Evolutionary conservation across 2,888 invertebrate species (phyloP).

Genomic region (Neoscelio sp.): DNA sequence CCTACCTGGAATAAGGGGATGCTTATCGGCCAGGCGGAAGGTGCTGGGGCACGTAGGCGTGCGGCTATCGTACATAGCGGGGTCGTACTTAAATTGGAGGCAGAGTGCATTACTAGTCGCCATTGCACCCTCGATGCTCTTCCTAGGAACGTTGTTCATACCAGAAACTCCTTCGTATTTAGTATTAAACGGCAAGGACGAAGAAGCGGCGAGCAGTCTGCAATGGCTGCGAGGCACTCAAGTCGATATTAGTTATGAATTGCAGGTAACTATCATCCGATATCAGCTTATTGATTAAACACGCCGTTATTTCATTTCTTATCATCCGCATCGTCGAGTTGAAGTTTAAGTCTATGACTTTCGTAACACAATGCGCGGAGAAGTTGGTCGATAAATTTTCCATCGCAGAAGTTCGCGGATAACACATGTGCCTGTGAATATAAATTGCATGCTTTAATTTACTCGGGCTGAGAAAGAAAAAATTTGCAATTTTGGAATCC

Average conservation of each 20-base stretch:
- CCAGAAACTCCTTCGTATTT: slow-evolving; percentile 96
- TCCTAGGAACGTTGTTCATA: slow-evolving; percentile 90
- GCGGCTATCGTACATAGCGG: slow-evolving; percentile 92
- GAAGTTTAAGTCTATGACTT: slow-evolving; percentile 11
- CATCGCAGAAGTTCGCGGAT: too few relatives aligned
- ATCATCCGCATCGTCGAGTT: slow-evolving; percentile 5
- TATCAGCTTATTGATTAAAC: slow-evolving; percentile 56
- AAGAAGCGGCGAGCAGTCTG: slow-evolving; percentile 88
- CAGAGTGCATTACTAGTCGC: slow-evolving; percentile 92
- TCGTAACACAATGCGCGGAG: slow-evolving; percentile 3
- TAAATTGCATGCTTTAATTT: too few relatives aligned
- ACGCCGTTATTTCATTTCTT: slow-evolving; percentile 9
- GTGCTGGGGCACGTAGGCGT: slow-evolving; percentile 94
- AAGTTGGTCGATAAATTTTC: slow-evolving; percentile 19
- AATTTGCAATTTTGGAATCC: too few relatives aligned
- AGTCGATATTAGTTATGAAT: slow-evolving; percentile 90
- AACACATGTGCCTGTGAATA: too few relatives aligned
- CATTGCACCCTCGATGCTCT: slow-evolving; percentile 90
- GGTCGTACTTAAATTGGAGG: slow-evolving; percentile 93
- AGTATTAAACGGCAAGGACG: slow-evolving; percentile 90
- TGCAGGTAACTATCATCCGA: slow-evolving; percentile 80
- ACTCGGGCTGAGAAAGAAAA: too few relatives aligned
- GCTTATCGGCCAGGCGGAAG: slow-evolving; percentile 93
- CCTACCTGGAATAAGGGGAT: too few relatives aligned
- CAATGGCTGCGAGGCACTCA: slow-evolving; percentile 93